A percentile compares a stretch with the other conserved stretches of the same genome.
Conservation (phyloP, 2,888 invertebrate species). For the Drepanosiphum platanoidis region DNA sequence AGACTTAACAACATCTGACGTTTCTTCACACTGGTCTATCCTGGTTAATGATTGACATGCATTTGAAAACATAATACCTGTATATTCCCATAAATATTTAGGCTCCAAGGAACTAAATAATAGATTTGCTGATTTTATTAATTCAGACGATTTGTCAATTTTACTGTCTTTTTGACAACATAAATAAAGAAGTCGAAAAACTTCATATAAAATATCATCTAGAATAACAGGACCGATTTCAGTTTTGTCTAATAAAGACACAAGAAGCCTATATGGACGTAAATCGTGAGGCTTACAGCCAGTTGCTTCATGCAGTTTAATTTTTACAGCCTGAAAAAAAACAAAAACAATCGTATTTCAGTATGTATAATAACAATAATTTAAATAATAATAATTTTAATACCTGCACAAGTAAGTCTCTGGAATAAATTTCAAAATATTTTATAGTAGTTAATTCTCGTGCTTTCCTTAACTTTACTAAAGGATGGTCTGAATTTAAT, state of each 20-base stretch:
- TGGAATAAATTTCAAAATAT: constrained; percentile 77
- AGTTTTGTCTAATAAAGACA: constrained; percentile 85
- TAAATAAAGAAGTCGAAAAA: constrained; percentile 70
- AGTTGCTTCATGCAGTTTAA: constrained; percentile 71
- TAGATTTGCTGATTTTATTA: constrained; percentile 84
- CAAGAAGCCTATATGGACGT: constrained; percentile 80
- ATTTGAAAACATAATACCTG: constrained; percentile 74
- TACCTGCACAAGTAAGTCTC: constrained; percentile 72
- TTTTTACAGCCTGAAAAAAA: constrained; percentile 70
- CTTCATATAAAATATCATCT: constrained; percentile 80
- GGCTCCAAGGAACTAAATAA: constrained; percentile 84
- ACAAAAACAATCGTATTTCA: background rate
- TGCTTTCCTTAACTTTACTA: constrained; percentile 65
- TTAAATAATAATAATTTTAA: background rate
- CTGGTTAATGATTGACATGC: constrained; percentile 68
- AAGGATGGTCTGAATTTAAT: constrained; percentile 67
- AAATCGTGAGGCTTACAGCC: constrained; percentile 74
- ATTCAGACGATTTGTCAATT: constrained; percentile 69
- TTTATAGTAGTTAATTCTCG: constrained; percentile 67
- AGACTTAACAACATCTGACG: constrained; percentile 67
- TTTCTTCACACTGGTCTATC: constrained; percentile 56
- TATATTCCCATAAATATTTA: constrained; percentile 87
- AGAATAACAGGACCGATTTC: constrained; percentile 84
- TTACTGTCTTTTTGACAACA: constrained; percentile 64
- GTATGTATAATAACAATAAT: background rate